phyloP scores from a whole-genome alignment of 2,888 invertebrate genomes.

The Vanessa cardui region DNA sequence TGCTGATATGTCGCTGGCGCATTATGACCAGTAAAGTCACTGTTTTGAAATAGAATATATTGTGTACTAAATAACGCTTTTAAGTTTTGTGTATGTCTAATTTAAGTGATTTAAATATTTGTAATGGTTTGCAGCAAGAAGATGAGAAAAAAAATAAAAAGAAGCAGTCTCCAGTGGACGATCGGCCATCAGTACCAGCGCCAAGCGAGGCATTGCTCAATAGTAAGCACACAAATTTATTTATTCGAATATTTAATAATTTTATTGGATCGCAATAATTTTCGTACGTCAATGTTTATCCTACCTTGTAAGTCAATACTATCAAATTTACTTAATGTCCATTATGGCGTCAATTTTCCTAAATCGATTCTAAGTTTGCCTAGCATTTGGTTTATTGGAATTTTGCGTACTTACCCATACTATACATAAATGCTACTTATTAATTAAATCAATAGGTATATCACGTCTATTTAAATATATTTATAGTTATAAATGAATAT shows the following conservation, averaged over 20 bases:
- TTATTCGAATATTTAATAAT: too few species aligned
- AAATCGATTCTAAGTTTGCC: constrained; percentile 34
- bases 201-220: constrained; percentile 81
- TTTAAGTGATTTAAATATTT: constrained; percentile 46
- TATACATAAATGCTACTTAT: too few species aligned
- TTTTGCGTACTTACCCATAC: neutral
- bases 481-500: too few species aligned
- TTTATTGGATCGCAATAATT: too few species aligned
- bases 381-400: neutral
- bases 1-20: constrained; percentile 27
- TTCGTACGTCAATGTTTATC: neutral
- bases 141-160: constrained; percentile 79
- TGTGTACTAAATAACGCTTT: constrained; percentile 31
- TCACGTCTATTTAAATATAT: too few species aligned
- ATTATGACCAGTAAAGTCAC: constrained; percentile 46
- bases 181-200: constrained; percentile 73
- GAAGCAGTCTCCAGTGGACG: constrained; percentile 74
- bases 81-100: constrained; percentile 61
- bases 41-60: constrained; percentile 45
- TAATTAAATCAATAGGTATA: too few species aligned
- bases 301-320: constrained; percentile 11
- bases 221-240: constrained; percentile 58
- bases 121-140: constrained; percentile 68
- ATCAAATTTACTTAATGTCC: constrained; percentile 30
- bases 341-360: constrained; percentile 44